A percentile compares a stretch with the other conserved stretches of the same genome.
These are phyloP conservation scores for Saccostrea cuccullata DNA, from an alignment of 1,140 invertebrate species.

Conservation along the genomic window DNA sequence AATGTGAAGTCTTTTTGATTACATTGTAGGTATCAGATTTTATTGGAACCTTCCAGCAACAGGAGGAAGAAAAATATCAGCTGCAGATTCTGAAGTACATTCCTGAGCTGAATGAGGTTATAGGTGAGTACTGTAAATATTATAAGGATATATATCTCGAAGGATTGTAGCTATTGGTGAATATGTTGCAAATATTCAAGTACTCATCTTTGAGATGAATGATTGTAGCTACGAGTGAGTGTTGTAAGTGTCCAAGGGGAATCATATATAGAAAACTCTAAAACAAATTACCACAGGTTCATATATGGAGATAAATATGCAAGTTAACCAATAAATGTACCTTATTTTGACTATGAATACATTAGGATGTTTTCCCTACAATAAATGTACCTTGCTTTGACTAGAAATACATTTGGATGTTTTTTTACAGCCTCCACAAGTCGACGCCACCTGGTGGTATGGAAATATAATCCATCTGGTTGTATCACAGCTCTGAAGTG, in stretches of 20 bases:
- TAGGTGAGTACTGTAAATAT: slow-evolving; percentile 66
- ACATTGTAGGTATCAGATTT: slow-evolving; percentile 76
- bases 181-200: no score
- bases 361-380: slow-evolving; percentile 51
- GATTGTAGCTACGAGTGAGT: no score
- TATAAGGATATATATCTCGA: not conserved
- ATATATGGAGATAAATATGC: no score
- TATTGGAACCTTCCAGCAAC: slow-evolving; percentile 76
- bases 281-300: no score
- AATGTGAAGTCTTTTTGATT: not conserved
- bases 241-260: no score
- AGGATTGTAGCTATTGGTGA: not conserved
- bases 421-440: slow-evolving; percentile 73
- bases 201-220: no score
- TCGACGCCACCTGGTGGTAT: slow-evolving; percentile 75
- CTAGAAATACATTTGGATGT: not conserved
- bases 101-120: slow-evolving; percentile 74
- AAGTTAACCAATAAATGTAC: no score
- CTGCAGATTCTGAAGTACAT: slow-evolving; percentile 76
- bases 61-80: slow-evolving; percentile 76
- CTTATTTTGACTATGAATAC: no score
- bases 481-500: slow-evolving; percentile 77
- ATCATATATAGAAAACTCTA: no score
- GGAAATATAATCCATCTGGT: slow-evolving; percentile 77
- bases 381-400: no score